Conservation (phyloP, 2,888 invertebrate genomes). For the Apamea monoglypha region DNA sequence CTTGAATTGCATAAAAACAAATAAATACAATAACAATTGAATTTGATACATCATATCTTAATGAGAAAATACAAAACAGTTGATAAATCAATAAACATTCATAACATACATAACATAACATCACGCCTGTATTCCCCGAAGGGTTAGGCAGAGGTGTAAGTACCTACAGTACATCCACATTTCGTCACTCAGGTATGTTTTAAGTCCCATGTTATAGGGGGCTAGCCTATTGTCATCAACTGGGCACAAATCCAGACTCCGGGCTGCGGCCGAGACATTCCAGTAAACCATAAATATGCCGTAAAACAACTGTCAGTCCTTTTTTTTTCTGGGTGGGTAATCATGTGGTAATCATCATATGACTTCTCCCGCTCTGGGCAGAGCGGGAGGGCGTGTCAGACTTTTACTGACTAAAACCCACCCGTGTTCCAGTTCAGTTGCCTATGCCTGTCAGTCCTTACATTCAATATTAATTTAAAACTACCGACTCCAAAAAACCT, state of each 20-base stretch:
- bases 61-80: neutral
- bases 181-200: neutral
- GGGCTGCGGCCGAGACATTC: neutral
- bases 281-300: neutral
- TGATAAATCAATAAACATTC: neutral
- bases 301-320: neutral
- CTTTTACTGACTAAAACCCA: too few species aligned
- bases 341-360: too few species aligned
- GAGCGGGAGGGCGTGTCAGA: too few species aligned
- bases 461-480: too few species aligned
- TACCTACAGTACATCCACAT: neutral
- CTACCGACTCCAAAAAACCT: too few species aligned
- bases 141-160: too few species aligned
- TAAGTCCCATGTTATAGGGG: neutral
- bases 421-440: too few species aligned
- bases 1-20: neutral
- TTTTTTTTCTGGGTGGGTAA: too few species aligned
- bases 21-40: neutral
- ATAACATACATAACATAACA: too few species aligned
- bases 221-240: neutral
- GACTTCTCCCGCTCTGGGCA: too few species aligned
- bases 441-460: too few species aligned
- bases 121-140: too few species aligned
- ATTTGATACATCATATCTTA: constrained; percentile 6
- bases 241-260: neutral